These are phyloP conservation scores for Cremastobaeus sp. DNA, from an alignment of 2,888 invertebrate species.

Conservation along the genomic window DNA sequence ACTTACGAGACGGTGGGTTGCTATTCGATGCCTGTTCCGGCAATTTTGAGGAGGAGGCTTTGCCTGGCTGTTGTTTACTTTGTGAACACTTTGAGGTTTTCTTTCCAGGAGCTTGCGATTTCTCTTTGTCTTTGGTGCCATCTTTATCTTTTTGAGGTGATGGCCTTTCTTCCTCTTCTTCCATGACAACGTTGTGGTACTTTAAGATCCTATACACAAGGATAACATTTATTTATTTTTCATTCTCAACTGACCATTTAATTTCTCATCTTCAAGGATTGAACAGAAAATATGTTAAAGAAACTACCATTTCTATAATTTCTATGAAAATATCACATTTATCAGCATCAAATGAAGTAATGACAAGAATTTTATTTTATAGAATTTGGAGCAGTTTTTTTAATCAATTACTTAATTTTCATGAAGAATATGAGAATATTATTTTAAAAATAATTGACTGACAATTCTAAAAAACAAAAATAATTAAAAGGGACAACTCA, in stretches of 20 bases:
- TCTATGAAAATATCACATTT: too few species aligned
- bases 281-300: background rate
- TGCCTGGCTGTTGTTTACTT: conserved; percentile 11
- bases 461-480: background rate
- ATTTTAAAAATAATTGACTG: too few species aligned
- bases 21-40: conserved; percentile 43
- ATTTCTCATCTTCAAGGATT: background rate
- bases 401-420: too few species aligned
- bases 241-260: too few species aligned
- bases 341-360: too few species aligned
- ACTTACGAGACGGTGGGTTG: conserved; percentile 61
- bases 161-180: conserved; percentile 80
- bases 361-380: conserved; percentile 3
- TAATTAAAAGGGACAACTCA: conserved; percentile 64
- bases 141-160: conserved; percentile 78
- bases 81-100: conserved; percentile 71
- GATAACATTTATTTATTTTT: too few species aligned
- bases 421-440: too few species aligned
- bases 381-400: background rate
- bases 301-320: too few species aligned
- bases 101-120: conserved; percentile 76
- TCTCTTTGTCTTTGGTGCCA: conserved; percentile 75
- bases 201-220: conserved; percentile 86
- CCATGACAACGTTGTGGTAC: conserved; percentile 85
- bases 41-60: conserved; percentile 35